These are phyloP conservation scores for Pegoplata infirma DNA, from an alignment of 2,888 invertebrate genomes.

Conservation along the genomic window DNA sequence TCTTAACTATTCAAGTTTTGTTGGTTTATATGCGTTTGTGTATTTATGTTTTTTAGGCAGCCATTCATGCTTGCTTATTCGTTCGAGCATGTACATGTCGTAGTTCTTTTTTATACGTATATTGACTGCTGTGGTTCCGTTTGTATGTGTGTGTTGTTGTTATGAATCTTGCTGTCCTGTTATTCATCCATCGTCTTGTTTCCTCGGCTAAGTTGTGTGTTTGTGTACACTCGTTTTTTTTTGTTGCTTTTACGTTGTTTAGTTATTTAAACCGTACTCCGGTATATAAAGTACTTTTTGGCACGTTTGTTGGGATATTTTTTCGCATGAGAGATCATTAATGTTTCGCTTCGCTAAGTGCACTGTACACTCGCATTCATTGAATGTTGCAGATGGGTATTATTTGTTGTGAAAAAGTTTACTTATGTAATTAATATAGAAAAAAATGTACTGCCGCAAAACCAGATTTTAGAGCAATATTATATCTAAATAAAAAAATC, in stretches of 20 bases:
- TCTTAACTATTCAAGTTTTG: constrained; percentile 4
- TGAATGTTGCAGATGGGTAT: constrained; percentile 56
- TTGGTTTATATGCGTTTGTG: not conserved
- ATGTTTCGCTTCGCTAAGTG: constrained; percentile 76
- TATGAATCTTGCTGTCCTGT: constrained; percentile 22
- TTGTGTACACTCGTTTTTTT: not conserved
- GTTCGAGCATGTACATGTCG: constrained; percentile 39
- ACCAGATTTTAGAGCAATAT: constrained; percentile 33
- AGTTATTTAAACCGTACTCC: constrained; percentile 50
- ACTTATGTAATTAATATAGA: not conserved
- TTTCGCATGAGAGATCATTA: constrained; percentile 77
- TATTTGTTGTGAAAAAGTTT: constrained; percentile 28
- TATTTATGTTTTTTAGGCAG: constrained; percentile 19
- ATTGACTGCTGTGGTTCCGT: constrained; percentile 14
- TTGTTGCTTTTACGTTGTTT: constrained; percentile 39
- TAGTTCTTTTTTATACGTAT: constrained; percentile 25
- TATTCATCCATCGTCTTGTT: constrained; percentile 40
- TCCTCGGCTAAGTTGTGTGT: constrained; percentile 13
- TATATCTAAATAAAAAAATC: constrained; percentile 13
- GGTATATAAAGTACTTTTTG: constrained; percentile 52
- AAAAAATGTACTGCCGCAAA: constrained; percentile 33
- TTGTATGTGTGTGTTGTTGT: constrained; percentile 16
- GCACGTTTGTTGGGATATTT: constrained; percentile 68
- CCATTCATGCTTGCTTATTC: constrained; percentile 53
- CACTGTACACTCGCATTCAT: constrained; percentile 65